These are phyloP conservation scores for Alentia gelatinosa DNA, from an alignment of 2,888 invertebrate species.

Conservation along the genomic window DNA sequence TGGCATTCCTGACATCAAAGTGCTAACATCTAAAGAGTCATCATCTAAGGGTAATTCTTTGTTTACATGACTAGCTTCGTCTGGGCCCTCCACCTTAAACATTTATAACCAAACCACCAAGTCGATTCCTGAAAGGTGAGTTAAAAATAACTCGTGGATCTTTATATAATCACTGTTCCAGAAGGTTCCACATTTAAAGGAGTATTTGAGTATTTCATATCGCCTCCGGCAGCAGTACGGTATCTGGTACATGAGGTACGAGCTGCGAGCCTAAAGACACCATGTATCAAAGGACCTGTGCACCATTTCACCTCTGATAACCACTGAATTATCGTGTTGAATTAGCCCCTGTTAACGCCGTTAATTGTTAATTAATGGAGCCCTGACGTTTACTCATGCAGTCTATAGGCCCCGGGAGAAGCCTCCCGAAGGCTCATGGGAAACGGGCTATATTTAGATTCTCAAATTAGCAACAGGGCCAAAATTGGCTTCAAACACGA, in stretches of 20 bases:
- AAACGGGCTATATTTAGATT: not conserved
- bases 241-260: not conserved
- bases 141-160: not conserved
- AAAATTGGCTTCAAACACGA: not conserved
- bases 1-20: no score
- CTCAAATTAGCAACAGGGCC: not conserved
- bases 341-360: not conserved
- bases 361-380: not conserved
- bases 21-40: no score
- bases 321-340: no score
- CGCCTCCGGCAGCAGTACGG: not conserved
- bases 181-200: not conserved
- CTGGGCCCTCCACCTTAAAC: not conserved
- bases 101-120: not conserved
- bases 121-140: slow-evolving; percentile 1
- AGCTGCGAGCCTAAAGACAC: no score
- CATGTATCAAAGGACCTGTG: no score
- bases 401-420: not conserved
- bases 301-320: no score
- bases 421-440: not conserved
- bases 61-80: not conserved
- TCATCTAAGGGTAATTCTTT: no score
- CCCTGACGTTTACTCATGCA: slow-evolving; percentile 17
- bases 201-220: not conserved
- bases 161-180: not conserved